A percentile compares a stretch with the other conserved stretches of the same genome.
Conservation (phyloP, 2,113 vertebrate genomes). For the Gnathonemus echidnorhynchus region DNA sequence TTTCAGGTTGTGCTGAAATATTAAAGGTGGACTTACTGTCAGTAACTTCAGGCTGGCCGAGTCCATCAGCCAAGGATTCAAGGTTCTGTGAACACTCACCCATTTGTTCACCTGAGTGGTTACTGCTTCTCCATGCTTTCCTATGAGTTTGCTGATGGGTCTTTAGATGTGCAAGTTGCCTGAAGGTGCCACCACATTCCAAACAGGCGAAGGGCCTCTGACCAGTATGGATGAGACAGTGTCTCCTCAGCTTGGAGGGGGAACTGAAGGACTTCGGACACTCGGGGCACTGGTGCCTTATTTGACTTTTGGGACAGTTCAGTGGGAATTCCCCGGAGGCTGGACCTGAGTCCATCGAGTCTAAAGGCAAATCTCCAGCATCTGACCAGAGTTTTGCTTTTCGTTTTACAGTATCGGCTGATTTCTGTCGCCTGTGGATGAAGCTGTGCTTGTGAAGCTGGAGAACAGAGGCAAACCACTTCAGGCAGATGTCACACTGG, state of each 20-base stretch:
- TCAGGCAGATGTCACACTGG: constrained; percentile 59
- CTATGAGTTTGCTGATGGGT: constrained; percentile 27
- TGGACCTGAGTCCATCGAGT: background rate
- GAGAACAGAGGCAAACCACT: constrained; percentile 58
- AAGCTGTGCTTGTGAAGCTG: constrained; percentile 63
- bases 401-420: constrained; percentile 62
- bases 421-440: constrained; percentile 61
- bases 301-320: background rate
- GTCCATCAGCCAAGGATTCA: background rate
- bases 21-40: background rate
- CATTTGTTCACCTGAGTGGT: background rate
- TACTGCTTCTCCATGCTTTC: background rate
- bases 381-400: constrained; percentile 56
- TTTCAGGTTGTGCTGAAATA: background rate
- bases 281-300: constrained; percentile 20
- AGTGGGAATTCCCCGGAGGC: background rate
- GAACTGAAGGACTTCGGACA: constrained; percentile 31
- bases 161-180: constrained; percentile 33
- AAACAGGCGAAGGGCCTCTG: constrained; percentile 37
- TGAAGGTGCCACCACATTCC: constrained; percentile 36
- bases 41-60: background rate
- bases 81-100: background rate
- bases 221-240: constrained; percentile 36
- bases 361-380: background rate
- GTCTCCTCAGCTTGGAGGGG: constrained; percentile 32